Conservation (phyloP, 2,888 invertebrate species). For the Anodontia alba region DNA sequence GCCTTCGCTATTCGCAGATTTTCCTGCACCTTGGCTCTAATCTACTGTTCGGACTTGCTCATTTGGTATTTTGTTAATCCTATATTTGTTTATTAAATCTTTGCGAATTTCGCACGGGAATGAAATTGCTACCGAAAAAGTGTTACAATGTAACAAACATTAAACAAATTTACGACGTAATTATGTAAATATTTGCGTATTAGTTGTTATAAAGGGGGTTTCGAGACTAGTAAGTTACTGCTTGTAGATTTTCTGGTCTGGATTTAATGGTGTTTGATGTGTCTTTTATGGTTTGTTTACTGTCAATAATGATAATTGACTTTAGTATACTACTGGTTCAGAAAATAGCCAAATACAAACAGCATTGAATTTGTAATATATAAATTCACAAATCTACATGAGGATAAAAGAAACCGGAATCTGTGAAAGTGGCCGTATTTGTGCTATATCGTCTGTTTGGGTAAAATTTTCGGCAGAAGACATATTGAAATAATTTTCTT, state of each 20-base stretch:
- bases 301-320: constrained; percentile 2
- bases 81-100: constrained; percentile 13
- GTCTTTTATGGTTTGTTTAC: not conserved
- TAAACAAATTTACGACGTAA: constrained; percentile 1
- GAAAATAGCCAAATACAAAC: too few relatives aligned
- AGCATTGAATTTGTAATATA: too few relatives aligned
- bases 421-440: too few relatives aligned
- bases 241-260: not conserved
- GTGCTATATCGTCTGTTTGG: too few relatives aligned
- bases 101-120: constrained; percentile 31
- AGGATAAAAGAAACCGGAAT: too few relatives aligned
- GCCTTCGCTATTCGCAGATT: too few relatives aligned
- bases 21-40: too few relatives aligned
- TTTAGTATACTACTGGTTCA: not conserved
- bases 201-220: not conserved
- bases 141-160: constrained; percentile 17
- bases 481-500: too few relatives aligned
- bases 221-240: constrained; percentile 1
- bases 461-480: too few relatives aligned
- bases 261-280: constrained; percentile 8
- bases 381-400: too few relatives aligned
- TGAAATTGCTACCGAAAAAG: not conserved
- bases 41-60: too few relatives aligned
- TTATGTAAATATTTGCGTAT: constrained; percentile 28
- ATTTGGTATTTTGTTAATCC: too few relatives aligned